Base-by-base conservation (phyloP, 1,140 invertebrate genomes). In the Leptopilina clavipes region DNA sequence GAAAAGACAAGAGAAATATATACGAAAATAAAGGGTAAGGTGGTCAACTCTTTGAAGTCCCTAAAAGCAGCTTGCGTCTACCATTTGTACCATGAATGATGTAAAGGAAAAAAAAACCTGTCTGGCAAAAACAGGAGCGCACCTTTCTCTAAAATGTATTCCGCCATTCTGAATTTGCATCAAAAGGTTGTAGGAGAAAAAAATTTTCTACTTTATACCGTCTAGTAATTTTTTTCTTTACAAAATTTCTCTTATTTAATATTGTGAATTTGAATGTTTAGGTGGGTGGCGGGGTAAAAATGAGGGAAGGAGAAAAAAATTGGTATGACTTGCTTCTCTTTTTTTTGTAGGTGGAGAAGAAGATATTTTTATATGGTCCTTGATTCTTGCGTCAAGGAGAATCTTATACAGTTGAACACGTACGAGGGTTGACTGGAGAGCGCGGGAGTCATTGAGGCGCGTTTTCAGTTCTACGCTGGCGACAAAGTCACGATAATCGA, bases 401-500 rank as follows among this genome's bases (percentile, higher is more conserved):
- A 65, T 65, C 25, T 37, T 31, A 25, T 65, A 31, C 25, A 31
- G 59, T 31, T 25, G 11, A 65, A 65, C 59, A 31, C 14, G 22
- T 31, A 65, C 25, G 25, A 37, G 59, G 59, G 19, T 65, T 65
- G 59, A 31, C 22, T 59, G 10, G 22, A 25, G 59, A 65, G 59
- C 10, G 56, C 59, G 59, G 73, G 56, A 65, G 59, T 65, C 59
- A 65, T 65, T 31, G 81, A 78, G 73, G 78, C 75, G 81, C 83
- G 84, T 88, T 87, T 86, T 86, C 83, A 86, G 84, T 86, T 86
- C 86, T 87, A 84, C 86, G 85, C 84, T 83, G 84, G 82, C 81
- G 83, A 81, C 86, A 80, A 85, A 85, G 85, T 87, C 85, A 86
- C 86, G 87, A 89, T 89, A 89, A 89, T 89, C 87, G 87, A 89